Base-by-base conservation (phyloP, 2,888 invertebrate species). In the Sphecodes monilicornis region DNA sequence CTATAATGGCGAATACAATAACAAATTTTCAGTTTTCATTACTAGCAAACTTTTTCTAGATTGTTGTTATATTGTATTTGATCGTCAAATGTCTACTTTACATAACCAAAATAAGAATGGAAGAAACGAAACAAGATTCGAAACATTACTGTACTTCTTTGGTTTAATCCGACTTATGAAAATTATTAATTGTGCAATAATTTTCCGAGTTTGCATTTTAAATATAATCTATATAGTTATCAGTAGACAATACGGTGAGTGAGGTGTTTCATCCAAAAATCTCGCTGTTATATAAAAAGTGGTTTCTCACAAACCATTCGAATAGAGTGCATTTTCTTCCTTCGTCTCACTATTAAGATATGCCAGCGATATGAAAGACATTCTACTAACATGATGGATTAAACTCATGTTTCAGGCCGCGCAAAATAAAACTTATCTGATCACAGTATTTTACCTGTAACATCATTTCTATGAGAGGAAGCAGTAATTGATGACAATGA, bases 301-400 rank as follows among this genome's bases (percentile, higher is more conserved):
- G 60, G 11, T 77, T 43, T 74, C 41, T 18, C 50, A 41, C 50
- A 22, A 46, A 22, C 43, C 22, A 66, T 70, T 82, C 39, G 43
- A 82, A 75, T 64, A 41, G 64, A 83, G 70, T 71, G 46, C 50
- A 70, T 71, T 71, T 41, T 69, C 41, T 74, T 60, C 82, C 83
- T 82, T 82, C 82, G 83, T 82, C 68, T 70, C 82, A 11, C 83
- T 26, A 70, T 80, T 74, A 73, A 64, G n/a, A 69, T 73, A 26
- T 26, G 18, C 41, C 18, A 43, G 13, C 39, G 36, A 68, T 69
- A 32, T 3, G 22, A 60, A 29, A 26, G 10, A 36, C 26, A 41
- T 57, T 39, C n/a, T 11, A 22, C 32, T 22, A n/a, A 32, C 32
- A 39, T n/a, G 50, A 79, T 43, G 26, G n/a, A 81, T 81, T 29